Base-by-base conservation (phyloP, 1,140 invertebrate species). In the Drosophila pseudoobscura region DNA sequence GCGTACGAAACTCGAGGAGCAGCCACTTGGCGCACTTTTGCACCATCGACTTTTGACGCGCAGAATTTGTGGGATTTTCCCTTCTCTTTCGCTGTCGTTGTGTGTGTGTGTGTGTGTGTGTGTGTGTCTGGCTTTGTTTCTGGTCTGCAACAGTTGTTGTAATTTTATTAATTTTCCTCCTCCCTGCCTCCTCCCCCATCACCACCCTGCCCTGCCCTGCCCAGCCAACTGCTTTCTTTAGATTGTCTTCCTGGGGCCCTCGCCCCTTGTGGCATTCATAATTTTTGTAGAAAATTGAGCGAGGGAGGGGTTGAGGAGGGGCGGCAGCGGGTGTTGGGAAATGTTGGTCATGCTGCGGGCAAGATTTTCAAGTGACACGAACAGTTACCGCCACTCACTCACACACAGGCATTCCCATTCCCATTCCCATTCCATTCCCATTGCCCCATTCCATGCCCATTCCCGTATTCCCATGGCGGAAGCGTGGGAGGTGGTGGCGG, bases 271-370 rank as follows among this genome's bases (percentile, higher is more conserved):
- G 20, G 46, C 44, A 15, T 45, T 66, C 47, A 66, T 69, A 68
- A 69, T 68, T 69, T 68, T 66, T 17, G 22, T 68, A 17, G 58
- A 20, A 50, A 65, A 17, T 53, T 53, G 9, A 55, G 35, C 15
- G 44, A 68, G 65, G 57, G 46, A 7, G 4, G 8, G 5, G 9
- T 1, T 7, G 9, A 35, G 20, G 9, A 35, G 20, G 41, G 2
- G 3, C 7, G 15, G 26, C 20, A 9, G n/a, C 26, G 57, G 47
- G 29, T 26, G 26, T 17, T 53, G 39, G 43, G 58, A 79, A 75
- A 59, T 80, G 70, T 80, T 79, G 76, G 76, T 75, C 76, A 79
- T 80, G 77, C 77, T 78, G 75, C 76, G 75, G 75, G 75, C 70
- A 64, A 77, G 68, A 78, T 72, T 78, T 78, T 73, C 68, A 66